Base-by-base conservation (phyloP, 2,888 invertebrate species). In the Andrena bucephala region DNA sequence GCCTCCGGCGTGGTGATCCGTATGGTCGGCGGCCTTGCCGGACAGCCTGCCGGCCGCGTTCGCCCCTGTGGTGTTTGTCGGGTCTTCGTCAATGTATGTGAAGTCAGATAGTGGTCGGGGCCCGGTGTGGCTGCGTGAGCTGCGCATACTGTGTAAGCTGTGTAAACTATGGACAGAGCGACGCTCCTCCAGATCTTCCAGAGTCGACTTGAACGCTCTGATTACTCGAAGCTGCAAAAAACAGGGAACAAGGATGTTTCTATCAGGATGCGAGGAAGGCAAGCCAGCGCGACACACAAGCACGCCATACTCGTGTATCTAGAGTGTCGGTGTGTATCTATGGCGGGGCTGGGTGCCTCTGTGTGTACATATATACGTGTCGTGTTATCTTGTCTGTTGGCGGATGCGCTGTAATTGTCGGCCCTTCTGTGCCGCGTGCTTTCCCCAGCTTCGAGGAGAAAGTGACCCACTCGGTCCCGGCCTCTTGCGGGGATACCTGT, bases 181-280 rank as follows among this genome's bases (percentile, higher is more conserved):
- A 94, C 99, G 97, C 96, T 99, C 99, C 96, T 98, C 99, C 96
- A 99, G 96, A 96, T 99, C 99, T 97, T 99, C 99, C 96, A 99
- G 96, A 94, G 97, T 99, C 94, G 99, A 99, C 96, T 98, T 99
- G 98, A 99, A 99, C 95, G 99, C 99, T 96, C 99, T 98, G 96
- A 99, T 99, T 95, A 99, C 99, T 95, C 99, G 98, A 96, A 99
- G 97, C 99, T 99, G 99, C 96, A 98, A 98, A 96, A 96, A 96
- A 95, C 95, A 95, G 95, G 95, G 95, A 94, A 94, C 52, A 76
- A 42, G 94, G 94, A 94, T 92, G 92, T 93, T 93, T 93, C 94
- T 92, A 94, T 92, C 93, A 90, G 93, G 93, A 93, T 90, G 90
- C 92, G 93, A 93, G 93, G 91, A 92, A 57, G 91, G 92, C 91